A percentile compares a stretch with the other conserved stretches of the same genome.
These are phyloP conservation scores for Drosophila maculinotata DNA, from an alignment of 2,888 invertebrate genomes.

Conservation along the genomic window DNA sequence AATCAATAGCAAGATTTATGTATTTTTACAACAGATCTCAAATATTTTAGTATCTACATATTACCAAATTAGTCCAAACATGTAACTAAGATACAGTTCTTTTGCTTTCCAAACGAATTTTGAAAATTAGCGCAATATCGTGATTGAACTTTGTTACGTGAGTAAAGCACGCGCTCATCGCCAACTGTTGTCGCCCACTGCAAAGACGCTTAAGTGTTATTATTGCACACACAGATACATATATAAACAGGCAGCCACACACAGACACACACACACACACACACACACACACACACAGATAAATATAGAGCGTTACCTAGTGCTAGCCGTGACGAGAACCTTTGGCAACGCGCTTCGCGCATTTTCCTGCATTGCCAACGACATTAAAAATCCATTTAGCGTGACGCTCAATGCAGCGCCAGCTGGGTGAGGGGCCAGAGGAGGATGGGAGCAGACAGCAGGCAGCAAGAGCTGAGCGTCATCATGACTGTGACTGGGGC, in stretches of 20 bases:
- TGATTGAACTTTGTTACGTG: background rate
- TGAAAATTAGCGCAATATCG: background rate
- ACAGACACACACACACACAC: slow-evolving; percentile 12
- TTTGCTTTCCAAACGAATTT: no score
- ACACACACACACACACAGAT: slow-evolving; percentile 15
- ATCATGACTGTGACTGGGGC: slow-evolving; percentile 32
- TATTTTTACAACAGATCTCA: no score
- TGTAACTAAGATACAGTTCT: no score
- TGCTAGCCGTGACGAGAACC: slow-evolving; percentile 54
- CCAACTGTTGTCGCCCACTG: slow-evolving; percentile 20
- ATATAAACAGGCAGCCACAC: slow-evolving; percentile 23
- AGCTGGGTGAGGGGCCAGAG: slow-evolving; percentile 3
- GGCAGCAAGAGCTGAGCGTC: slow-evolving; percentile 42
- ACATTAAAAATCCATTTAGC: slow-evolving; percentile 83
- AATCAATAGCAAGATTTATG: no score
- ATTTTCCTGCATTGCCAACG: slow-evolving; percentile 72
- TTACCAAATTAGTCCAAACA: no score
- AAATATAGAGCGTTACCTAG: slow-evolving; percentile 28
- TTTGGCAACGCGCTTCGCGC: slow-evolving; percentile 56
- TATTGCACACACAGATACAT: slow-evolving; percentile 42
- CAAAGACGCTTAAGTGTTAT: slow-evolving; percentile 72
- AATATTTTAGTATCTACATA: no score
- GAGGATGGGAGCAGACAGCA: background rate
- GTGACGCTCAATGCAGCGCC: slow-evolving; percentile 65
- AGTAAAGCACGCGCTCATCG: slow-evolving; percentile 34